These are phyloP conservation scores for Gymnocheta viridis DNA, from an alignment of 2,888 invertebrate genomes.

Conservation along the genomic window DNA sequence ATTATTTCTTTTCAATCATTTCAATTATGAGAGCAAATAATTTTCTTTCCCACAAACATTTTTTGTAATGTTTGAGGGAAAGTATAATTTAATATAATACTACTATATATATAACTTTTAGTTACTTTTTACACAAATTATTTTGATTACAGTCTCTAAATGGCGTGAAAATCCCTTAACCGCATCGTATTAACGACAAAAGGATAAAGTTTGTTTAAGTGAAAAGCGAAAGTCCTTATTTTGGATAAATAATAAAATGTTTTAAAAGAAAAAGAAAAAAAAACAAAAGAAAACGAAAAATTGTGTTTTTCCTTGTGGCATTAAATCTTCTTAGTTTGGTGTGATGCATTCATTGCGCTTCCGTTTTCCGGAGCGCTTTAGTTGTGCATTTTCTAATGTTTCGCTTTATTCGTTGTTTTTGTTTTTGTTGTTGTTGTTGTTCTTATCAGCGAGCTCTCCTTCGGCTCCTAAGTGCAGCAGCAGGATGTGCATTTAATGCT, in stretches of 20 bases:
- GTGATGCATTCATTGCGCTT: constrained; percentile 70
- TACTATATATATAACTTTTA: background rate
- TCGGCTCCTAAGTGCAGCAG: constrained; percentile 61
- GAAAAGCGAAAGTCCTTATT: constrained; percentile 41
- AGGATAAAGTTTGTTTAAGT: background rate
- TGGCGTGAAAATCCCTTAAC: constrained; percentile 28
- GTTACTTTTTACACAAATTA: background rate
- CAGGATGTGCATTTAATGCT: constrained; percentile 70
- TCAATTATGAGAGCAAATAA: too few species aligned
- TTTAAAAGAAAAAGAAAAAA: constrained; percentile 4
- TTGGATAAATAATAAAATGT: constrained; percentile 26
- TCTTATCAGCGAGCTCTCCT: constrained; percentile 32
- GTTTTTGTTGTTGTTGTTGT: background rate
- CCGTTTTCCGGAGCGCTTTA: constrained; percentile 66
- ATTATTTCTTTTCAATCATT: too few species aligned
- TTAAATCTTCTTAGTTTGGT: constrained; percentile 65
- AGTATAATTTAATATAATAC: too few species aligned
- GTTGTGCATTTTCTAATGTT: constrained; percentile 58
- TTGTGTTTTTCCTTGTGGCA: constrained; percentile 51
- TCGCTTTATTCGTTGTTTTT: constrained; percentile 2
- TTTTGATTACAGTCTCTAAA: constrained; percentile 23
- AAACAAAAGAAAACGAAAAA: background rate
- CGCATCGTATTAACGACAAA: constrained; percentile 9
- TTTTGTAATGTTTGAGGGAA: background rate
- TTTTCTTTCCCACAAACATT: background rate